Evolutionary conservation across 2,113 vertebrate genomes (phyloP).

Genomic region (Brachyistius frenatus): DNA sequence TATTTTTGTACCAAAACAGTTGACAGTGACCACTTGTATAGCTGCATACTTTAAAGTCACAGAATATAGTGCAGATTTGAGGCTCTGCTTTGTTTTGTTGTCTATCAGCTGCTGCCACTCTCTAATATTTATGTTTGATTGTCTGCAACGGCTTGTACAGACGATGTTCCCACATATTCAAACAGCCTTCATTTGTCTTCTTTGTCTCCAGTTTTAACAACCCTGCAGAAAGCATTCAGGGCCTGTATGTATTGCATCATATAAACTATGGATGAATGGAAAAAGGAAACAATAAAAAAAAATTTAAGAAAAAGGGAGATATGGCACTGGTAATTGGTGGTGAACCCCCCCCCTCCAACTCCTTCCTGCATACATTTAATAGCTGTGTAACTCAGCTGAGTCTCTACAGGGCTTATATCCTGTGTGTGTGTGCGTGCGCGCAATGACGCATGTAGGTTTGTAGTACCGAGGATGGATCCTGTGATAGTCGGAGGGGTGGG

Average conservation of each 20-base stretch:
- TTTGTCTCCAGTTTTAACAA: neutral
- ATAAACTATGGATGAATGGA: neutral
- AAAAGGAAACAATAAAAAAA: neutral
- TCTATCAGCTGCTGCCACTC: no score
- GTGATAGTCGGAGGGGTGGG: neutral
- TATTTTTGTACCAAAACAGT: no score
- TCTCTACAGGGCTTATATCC: neutral
- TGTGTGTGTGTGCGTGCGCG: slow-evolving; percentile 12
- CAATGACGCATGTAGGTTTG: slow-evolving; percentile 17
- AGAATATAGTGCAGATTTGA: no score
- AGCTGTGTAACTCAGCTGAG: neutral
- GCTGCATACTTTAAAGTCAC: no score
- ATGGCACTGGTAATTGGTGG: neutral
- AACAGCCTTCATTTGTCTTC: no score
- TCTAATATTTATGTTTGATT: no score
- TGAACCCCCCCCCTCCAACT: neutral
- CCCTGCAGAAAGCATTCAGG: neutral
- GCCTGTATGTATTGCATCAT: neutral
- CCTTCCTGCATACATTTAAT: slow-evolving; percentile 23
- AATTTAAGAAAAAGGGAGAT: neutral
- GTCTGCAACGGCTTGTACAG: no score
- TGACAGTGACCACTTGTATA: no score
- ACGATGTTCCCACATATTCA: no score
- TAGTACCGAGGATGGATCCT: neutral
- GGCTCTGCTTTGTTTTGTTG: no score